A percentile compares a stretch with the other conserved stretches of the same genome.
Conservation (phyloP, 2,888 invertebrate genomes). For the Spilosoma lubricipeda region DNA sequence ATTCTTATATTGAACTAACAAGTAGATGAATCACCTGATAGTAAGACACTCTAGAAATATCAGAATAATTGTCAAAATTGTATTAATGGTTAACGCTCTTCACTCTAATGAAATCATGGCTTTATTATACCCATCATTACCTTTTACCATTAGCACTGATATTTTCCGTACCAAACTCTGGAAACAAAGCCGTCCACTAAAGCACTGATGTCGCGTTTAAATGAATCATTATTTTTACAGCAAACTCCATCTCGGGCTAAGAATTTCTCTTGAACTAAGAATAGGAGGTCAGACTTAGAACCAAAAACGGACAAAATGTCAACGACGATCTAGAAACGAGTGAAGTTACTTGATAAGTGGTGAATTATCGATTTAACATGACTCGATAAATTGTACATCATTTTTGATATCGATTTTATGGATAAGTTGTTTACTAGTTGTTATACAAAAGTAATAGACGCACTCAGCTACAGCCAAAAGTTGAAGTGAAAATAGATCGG, state of each 20-base stretch:
- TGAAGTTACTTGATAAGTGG: constrained; percentile 27
- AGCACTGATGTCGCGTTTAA: constrained; percentile 43
- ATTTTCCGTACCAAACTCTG: constrained; percentile 43
- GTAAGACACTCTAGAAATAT: background rate
- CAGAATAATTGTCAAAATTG: background rate
- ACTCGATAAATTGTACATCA: constrained; percentile 18
- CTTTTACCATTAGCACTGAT: constrained; percentile 26
- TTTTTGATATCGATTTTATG: constrained; percentile 24
- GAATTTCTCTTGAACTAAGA: constrained; percentile 48
- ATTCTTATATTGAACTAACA: too few species aligned
- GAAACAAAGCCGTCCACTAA: constrained; percentile 46
- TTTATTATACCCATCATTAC: constrained; percentile 32
- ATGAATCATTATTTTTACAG: constrained; percentile 54
- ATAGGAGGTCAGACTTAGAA: constrained; percentile 40
- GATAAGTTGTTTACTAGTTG: too few species aligned
- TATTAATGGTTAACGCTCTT: background rate
- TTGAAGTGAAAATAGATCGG: too few species aligned
- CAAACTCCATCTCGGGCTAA: constrained; percentile 46
- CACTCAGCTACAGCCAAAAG: too few species aligned
- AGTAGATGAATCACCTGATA: background rate
- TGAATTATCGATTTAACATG: constrained; percentile 12
- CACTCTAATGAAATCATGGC: background rate
- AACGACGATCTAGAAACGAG: constrained; percentile 35
- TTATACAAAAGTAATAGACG: too few species aligned
- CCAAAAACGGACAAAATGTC: constrained; percentile 48